phyloP scores from a whole-genome alignment of 2,888 invertebrate genomes.

The Trypoxylon attenuatum region DNA sequence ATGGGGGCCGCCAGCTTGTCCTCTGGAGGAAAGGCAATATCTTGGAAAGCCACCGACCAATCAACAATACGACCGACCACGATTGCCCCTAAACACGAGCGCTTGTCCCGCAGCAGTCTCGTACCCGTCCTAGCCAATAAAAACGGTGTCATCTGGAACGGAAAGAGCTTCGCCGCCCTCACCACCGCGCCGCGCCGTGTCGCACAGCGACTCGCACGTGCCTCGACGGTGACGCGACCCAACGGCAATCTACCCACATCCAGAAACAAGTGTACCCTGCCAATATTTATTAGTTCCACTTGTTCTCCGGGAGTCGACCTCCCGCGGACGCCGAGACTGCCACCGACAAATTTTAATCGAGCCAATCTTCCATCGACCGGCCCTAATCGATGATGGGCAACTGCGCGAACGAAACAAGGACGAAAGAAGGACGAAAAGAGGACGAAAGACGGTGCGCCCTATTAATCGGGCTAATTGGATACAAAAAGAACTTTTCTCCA shows the following conservation, averaged over 20 bases:
- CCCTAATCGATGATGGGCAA: too few species aligned
- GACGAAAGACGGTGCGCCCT: too few species aligned
- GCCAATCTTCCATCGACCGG: too few species aligned
- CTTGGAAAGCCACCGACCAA: constrained; percentile 3
- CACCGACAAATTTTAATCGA: constrained; percentile 25
- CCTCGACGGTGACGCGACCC: constrained; percentile 20
- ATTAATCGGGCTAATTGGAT: too few species aligned
- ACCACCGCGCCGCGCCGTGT: too few species aligned
- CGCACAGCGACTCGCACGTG: constrained; percentile 54
- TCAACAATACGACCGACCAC: constrained; percentile 38
- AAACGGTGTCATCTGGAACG: constrained; percentile 66
- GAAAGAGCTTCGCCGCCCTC: constrained; percentile 3
- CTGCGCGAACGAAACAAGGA: too few species aligned
- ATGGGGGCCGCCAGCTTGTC: too few species aligned
- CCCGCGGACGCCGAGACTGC: constrained; percentile 14
- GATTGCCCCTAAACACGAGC: constrained; percentile 63
- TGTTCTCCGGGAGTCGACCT: background rate
- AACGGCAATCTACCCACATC: background rate
- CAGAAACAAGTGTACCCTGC: constrained; percentile 47
- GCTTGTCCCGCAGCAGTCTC: too few species aligned
- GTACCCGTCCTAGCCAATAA: constrained; percentile 69
- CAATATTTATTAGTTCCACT: constrained; percentile 67
- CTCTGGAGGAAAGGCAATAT: constrained; percentile 27
- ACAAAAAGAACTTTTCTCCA: too few species aligned
- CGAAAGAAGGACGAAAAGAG: too few species aligned